Percentiles rank a stretch among this genome's conserved stretches.
Evolutionary conservation across 2,888 invertebrate genomes (phyloP).

Genomic region (Dolichopus griseipennis): DNA sequence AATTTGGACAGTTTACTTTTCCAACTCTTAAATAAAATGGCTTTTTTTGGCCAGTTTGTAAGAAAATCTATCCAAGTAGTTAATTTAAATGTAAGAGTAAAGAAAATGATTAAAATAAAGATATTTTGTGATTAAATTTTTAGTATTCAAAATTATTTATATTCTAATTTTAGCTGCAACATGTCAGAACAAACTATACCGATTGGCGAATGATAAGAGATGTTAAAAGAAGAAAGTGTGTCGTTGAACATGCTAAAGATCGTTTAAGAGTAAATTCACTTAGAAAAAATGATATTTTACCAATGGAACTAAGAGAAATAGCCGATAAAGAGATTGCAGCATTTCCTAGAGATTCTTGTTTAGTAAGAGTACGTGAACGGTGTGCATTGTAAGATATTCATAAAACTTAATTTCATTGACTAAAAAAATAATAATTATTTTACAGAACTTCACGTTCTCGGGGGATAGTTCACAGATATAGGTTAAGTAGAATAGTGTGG

Average conservation of each 20-base stretch:
- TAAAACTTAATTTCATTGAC: not conserved
- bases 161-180: constrained; percentile 69
- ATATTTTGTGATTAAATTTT: not conserved
- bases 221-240: constrained; percentile 67
- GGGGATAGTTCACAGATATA: constrained; percentile 71
- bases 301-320: constrained; percentile 66
- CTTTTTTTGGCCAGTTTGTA: not conserved
- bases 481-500: constrained; percentile 84
- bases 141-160: constrained; percentile 49
- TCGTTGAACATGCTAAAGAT: constrained; percentile 64
- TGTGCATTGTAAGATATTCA: constrained; percentile 56
- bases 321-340: constrained; percentile 67
- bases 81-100: not conserved
- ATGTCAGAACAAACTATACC: constrained; percentile 67
- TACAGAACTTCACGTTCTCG: constrained; percentile 72
- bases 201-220: constrained; percentile 81
- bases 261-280: constrained; percentile 74
- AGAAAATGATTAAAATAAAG: too few relatives aligned
- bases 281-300: constrained; percentile 77
- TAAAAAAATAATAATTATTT: too few relatives aligned
- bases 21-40: not conserved
- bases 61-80: not conserved
- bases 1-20: not conserved
- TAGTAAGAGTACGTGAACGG: constrained; percentile 58
- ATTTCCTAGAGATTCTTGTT: constrained; percentile 65